Conservation (phyloP, 2,113 vertebrate genomes). For the Arothron firmamentum region DNA sequence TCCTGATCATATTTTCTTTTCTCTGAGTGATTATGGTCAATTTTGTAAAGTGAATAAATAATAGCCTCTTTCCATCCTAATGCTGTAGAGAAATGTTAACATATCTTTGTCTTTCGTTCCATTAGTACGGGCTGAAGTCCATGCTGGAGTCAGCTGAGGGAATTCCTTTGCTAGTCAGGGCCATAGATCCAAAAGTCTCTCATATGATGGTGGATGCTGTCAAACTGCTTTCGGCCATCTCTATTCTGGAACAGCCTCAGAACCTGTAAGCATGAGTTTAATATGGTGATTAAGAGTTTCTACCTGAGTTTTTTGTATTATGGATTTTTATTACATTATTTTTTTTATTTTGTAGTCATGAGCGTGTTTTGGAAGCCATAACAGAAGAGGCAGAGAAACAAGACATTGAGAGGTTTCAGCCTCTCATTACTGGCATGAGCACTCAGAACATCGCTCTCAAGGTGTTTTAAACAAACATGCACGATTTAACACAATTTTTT, state of each 20-base stretch:
- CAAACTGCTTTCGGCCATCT: conserved; percentile 86
- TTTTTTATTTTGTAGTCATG: conserved; percentile 68
- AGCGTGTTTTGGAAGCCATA: conserved; percentile 84
- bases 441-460: conserved; percentile 79
- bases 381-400: conserved; percentile 84
- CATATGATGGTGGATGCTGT: conserved; percentile 90
- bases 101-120: not conserved
- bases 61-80: too few species aligned
- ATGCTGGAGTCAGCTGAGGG: conserved; percentile 84
- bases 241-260: conserved; percentile 82
- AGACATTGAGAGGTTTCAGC: conserved; percentile 84
- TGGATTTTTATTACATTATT: not conserved
- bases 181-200: conserved; percentile 81
- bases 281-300: not conserved
- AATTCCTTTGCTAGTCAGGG: conserved; percentile 82
- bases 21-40: not conserved
- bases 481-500: not conserved
- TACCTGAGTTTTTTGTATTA: not conserved
- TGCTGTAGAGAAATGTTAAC: too few species aligned
- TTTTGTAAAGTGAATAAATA: too few species aligned
- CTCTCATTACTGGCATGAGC: conserved; percentile 80
- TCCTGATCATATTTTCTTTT: not conserved
- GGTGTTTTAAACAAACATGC: conserved; percentile 46
- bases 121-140: conserved; percentile 82
- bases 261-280: conserved; percentile 77